Conservation (phyloP, 2,113 vertebrate genomes). For the Equus quagga region DNA sequence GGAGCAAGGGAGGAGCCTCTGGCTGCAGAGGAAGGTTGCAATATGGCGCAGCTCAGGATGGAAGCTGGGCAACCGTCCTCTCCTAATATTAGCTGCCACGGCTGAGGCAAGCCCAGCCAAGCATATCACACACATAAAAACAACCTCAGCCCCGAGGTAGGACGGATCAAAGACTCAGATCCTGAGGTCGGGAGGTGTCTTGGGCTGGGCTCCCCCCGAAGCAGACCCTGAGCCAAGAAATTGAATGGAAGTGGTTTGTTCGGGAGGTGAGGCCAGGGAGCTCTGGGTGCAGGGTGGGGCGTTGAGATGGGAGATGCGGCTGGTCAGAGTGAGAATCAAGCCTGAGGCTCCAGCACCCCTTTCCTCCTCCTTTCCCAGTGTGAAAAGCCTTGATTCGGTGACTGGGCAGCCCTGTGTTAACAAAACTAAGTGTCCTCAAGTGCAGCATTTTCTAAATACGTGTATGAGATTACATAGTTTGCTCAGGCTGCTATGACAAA, state of each 20-base stretch:
- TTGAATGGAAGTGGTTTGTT: background rate
- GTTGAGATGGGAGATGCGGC: fast-evolving
- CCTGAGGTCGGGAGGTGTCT: fast-evolving
- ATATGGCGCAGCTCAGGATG: fast-evolving
- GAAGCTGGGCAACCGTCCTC: background rate
- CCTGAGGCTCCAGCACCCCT: background rate
- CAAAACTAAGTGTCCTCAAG: too few species aligned
- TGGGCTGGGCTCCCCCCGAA: background rate
- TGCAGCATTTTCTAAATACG: background rate
- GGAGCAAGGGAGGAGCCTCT: background rate
- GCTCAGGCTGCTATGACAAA: background rate
- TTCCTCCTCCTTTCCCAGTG: background rate
- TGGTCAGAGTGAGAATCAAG: fast-evolving
- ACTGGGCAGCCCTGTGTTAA: background rate
- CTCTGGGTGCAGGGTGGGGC: too few species aligned
- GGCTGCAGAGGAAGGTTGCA: background rate
- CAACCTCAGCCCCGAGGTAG: background rate
- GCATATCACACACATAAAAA: background rate
- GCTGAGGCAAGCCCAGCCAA: background rate
- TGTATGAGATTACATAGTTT: too few species aligned
- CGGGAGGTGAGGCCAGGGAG: background rate
- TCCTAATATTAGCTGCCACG: background rate
- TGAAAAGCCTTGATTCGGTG: background rate
- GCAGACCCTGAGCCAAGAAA: background rate
- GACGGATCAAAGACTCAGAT: fast-evolving